These are phyloP conservation scores for Amia ocellicauda DNA, from an alignment of 2,113 vertebrate genomes.

Conservation along the genomic window DNA sequence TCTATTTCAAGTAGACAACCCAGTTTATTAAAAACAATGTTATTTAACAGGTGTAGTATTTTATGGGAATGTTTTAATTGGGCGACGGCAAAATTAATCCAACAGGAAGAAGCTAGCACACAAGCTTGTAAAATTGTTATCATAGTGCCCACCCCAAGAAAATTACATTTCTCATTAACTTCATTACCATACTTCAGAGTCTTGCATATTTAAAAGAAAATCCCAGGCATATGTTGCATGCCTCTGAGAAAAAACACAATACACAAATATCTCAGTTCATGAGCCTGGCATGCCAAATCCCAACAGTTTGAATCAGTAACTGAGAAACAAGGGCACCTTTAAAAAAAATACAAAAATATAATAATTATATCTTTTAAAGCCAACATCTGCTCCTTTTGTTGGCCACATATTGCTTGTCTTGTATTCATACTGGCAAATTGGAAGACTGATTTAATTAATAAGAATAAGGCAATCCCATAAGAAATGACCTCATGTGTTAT, in stretches of 20 bases:
- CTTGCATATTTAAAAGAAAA: no score
- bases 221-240: neutral
- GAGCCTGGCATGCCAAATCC: conserved; percentile 48
- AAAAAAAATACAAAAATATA: conserved; percentile 3
- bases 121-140: no score
- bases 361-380: conserved; percentile 5
- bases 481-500: neutral
- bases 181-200: no score
- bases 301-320: conserved; percentile 24
- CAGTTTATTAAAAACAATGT: no score
- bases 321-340: conserved; percentile 10
- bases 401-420: conserved; percentile 27
- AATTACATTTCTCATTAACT: no score
- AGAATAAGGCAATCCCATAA: conserved; percentile 36
- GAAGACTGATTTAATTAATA: conserved; percentile 55
- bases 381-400: conserved; percentile 39
- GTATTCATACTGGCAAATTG: conserved; percentile 31
- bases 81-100: no score
- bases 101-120: no score
- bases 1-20: no score
- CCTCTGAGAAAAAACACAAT: conserved; percentile 5
- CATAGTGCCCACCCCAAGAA: no score
- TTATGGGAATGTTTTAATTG: no score
- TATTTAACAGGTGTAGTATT: no score
- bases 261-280: conserved; percentile 39